phyloP scores from a whole-genome alignment of 2,113 vertebrate genomes.

The Periophthalmodon schlosseri region DNA sequence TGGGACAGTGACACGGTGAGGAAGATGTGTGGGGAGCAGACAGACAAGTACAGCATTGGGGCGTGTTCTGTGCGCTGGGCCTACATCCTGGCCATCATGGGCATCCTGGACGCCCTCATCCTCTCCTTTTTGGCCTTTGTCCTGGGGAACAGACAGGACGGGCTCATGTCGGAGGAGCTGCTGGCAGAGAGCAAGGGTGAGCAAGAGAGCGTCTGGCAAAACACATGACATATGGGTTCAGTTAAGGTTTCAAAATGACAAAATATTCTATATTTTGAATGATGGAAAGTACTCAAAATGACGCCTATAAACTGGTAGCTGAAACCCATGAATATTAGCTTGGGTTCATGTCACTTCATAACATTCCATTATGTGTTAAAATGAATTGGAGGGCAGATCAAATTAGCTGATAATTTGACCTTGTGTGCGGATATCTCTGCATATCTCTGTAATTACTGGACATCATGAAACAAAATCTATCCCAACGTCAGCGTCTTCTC shows the following conservation, averaged over 20 bases:
- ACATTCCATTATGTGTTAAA: too few relatives aligned
- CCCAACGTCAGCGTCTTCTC: too few relatives aligned
- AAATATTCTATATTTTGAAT: too few relatives aligned
- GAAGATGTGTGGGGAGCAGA: slow-evolving; percentile 93
- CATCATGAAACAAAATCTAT: too few relatives aligned
- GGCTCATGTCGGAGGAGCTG: slow-evolving; percentile 94
- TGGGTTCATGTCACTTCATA: too few relatives aligned
- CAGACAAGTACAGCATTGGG: slow-evolving; percentile 94
- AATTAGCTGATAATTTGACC: too few relatives aligned
- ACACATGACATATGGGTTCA: background rate
- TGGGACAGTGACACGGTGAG: slow-evolving; percentile 95
- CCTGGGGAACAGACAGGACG: slow-evolving; percentile 95
- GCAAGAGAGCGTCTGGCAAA: slow-evolving; percentile 4
- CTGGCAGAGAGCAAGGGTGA: slow-evolving; percentile 98
- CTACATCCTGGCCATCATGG: slow-evolving; percentile 95
- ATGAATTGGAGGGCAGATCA: too few relatives aligned
- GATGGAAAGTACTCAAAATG: too few relatives aligned
- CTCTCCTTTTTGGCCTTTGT: slow-evolving; percentile 97
- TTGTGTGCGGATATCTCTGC: too few relatives aligned
- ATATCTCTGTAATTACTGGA: too few relatives aligned
- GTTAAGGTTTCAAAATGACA: background rate
- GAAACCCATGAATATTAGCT: too few relatives aligned
- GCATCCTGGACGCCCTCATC: slow-evolving; percentile 95
- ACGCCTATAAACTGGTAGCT: too few relatives aligned
- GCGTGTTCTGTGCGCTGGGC: slow-evolving; percentile 96